Conservation (phyloP, 2,888 invertebrate species). For the Mesorhabditis spiculigera region DNA sequence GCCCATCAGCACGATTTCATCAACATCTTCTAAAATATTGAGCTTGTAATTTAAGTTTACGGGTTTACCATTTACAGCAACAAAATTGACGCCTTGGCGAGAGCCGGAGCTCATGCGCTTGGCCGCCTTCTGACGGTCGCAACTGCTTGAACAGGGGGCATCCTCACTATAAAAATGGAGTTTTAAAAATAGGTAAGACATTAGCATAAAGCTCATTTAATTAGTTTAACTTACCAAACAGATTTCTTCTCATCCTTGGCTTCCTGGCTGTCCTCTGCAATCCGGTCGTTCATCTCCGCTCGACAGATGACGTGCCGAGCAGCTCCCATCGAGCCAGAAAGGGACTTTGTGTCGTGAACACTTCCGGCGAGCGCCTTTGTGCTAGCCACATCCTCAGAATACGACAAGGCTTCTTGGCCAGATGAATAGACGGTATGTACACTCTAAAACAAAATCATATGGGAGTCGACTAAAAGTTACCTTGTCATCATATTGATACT, state of each 20-base stretch:
- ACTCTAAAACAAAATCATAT: constrained; percentile 37
- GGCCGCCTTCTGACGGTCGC: neutral
- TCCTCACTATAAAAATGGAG: too few species aligned
- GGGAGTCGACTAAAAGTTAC: constrained; percentile 24
- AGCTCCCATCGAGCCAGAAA: constrained; percentile 13
- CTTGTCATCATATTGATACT: constrained; percentile 55
- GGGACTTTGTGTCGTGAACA: constrained; percentile 44
- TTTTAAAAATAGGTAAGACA: too few species aligned
- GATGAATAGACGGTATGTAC: constrained; percentile 48
- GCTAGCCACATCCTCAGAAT: constrained; percentile 47
- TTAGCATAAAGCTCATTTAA: constrained; percentile 13
- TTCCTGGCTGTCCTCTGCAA: neutral
- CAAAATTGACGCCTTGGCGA: neutral
- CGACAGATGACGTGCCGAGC: neutral
- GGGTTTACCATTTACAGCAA: neutral
- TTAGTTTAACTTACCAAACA: neutral
- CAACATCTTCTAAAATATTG: constrained; percentile 3
- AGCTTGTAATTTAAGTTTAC: too few species aligned
- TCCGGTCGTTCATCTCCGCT: neutral
- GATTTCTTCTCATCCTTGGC: neutral
- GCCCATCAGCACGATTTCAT: constrained; percentile 4
- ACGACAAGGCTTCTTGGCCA: constrained; percentile 39
- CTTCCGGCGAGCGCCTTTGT: constrained; percentile 48
- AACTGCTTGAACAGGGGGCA: neutral
- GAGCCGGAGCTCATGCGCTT: neutral